phyloP scores from a whole-genome alignment of 2,888 invertebrate genomes.

The Amorpha juglandis region DNA sequence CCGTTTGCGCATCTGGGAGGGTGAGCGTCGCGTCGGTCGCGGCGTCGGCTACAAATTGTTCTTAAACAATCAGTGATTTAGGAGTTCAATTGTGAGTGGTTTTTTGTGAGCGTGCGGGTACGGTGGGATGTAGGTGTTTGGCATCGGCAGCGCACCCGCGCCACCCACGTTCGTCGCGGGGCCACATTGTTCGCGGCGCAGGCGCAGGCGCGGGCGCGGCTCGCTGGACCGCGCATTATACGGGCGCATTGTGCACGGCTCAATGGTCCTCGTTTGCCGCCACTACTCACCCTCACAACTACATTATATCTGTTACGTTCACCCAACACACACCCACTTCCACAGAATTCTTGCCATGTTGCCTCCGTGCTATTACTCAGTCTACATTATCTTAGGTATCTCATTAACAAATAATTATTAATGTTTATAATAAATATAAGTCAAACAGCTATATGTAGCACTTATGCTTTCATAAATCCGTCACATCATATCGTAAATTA shows the following conservation, averaged over 20 bases:
- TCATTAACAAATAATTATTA: neutral
- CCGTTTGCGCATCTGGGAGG: constrained; percentile 20
- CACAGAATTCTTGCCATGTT: constrained; percentile 73
- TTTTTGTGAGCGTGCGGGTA: constrained; percentile 59
- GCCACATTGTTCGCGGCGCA: constrained; percentile 62
- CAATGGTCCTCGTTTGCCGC: constrained; percentile 79
- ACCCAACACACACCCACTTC: constrained; percentile 66
- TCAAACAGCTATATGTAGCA: neutral
- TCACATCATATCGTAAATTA: neutral
- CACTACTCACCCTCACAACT: constrained; percentile 76
- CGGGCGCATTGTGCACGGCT: constrained; percentile 81
- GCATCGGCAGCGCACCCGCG: constrained; percentile 54
- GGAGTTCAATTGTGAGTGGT: constrained; percentile 57
- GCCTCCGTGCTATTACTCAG: constrained; percentile 59
- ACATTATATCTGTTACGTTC: constrained; percentile 79
- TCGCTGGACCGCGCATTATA: constrained; percentile 72
- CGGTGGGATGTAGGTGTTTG: constrained; percentile 39
- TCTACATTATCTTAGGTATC: constrained; percentile 38
- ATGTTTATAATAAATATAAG: neutral
- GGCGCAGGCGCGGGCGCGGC: constrained; percentile 51
- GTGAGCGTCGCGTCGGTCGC: constrained; percentile 24
- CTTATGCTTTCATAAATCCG: constrained; percentile 1
- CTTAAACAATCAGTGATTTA: constrained; percentile 42
- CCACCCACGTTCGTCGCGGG: constrained; percentile 79
- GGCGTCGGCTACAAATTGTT: constrained; percentile 35